Evolutionary conservation across 2,113 vertebrate genomes (phyloP).

Genomic region (Siniperca chuatsi): DNA sequence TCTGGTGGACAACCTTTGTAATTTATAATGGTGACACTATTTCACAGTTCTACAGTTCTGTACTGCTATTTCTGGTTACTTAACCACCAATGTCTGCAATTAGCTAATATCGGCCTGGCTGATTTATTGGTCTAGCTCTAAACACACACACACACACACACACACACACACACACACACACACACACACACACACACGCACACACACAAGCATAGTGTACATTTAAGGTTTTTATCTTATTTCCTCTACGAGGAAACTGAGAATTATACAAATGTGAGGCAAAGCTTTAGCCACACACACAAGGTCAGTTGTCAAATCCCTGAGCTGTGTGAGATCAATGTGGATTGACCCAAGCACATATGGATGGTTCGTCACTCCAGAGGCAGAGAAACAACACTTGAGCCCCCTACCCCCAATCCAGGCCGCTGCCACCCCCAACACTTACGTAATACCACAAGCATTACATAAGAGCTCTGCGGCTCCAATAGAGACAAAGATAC

Average conservation of each 20-base stretch:
- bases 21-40: no score
- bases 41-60: no score
- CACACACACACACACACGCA: no score
- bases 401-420: not conserved
- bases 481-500: slow-evolving; percentile 17
- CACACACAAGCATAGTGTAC: no score
- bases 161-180: no score
- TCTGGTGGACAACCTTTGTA: no score
- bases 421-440: slow-evolving; percentile 12
- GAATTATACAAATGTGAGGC: not conserved
- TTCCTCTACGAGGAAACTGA: not conserved
- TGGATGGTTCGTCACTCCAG: slow-evolving; percentile 39
- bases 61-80: no score
- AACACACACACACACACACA: no score
- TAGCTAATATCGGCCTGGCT: no score
- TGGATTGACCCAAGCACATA: slow-evolving; percentile 56
- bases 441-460: slow-evolving; percentile 60
- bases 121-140: no score
- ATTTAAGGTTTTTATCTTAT: no score
- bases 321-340: slow-evolving; percentile 46
- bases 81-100: no score
- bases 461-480: slow-evolving; percentile 61
- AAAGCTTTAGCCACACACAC: slow-evolving; percentile 21
- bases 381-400: slow-evolving; percentile 48
- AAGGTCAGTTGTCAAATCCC: slow-evolving; percentile 36